Evolutionary conservation across 2,113 vertebrate species (phyloP), one percentile per base, ranked within the genome.

Genomic region (Chionodraco myersi): DNA sequence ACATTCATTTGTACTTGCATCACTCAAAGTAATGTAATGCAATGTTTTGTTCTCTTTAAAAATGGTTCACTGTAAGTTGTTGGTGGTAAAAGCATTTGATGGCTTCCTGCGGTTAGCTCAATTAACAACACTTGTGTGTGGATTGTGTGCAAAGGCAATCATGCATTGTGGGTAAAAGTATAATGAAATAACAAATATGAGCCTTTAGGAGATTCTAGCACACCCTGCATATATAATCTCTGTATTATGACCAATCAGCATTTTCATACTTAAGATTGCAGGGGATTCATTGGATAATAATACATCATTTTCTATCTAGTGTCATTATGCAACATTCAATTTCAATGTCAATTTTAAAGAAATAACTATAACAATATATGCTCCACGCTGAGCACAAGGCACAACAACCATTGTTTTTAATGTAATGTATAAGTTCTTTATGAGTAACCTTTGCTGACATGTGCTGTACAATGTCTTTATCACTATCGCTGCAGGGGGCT

Each of bases 41-140:
- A 11, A 3, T 52, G 47, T 16, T 62, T 44, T 60, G 3, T n/a
- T 23, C 12, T 41, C 18, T 26, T 15, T 41, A 41, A 72, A 56
- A 72, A 65, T 15, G 4, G 5, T 41, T 69, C 54, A 30, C n/a
- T 63, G 41, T 52, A 21, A 58, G 57, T 51, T 88, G 56, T 47
- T 44, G 73, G 54, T 76, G 80, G 60, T 72, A 53, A 6, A 59
- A 57, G 41, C 64, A 26, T 47, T 81, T 86, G 48, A 41, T 58
- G 60, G 75, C 76, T 69, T 86, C 73, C 61, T 68, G 74, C 63
- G 51, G 88, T 89, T 80, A 45, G 49, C 69, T 83, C 83, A 80
- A 84, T 91, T 89, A 87, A 10, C 44, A 64, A 71, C 10, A 62
- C 66, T 71, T 56, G 36, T 41, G 36, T 41, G 36, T 54, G 6